These are phyloP conservation scores for Dicycla oo DNA, from an alignment of 2,888 invertebrate genomes.

Conservation along the genomic window DNA sequence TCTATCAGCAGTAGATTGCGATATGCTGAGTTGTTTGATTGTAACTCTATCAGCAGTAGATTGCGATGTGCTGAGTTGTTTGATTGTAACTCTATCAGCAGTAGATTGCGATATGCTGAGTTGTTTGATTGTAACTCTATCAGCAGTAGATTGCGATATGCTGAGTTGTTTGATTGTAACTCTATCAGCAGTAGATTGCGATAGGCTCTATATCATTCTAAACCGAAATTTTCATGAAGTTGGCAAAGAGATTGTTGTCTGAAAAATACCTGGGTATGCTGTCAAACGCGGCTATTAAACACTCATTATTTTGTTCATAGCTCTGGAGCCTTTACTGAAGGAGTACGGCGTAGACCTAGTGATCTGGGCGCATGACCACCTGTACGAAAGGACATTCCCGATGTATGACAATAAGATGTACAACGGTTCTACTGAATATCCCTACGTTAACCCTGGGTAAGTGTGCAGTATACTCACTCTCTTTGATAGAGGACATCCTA, in stretches of 20 bases:
- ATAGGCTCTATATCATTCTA: not conserved
- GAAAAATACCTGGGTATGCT: not conserved
- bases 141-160: not conserved
- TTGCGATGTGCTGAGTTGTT: too few species aligned
- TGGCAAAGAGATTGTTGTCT: too few species aligned
- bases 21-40: too few species aligned
- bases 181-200: not conserved
- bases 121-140: too few species aligned
- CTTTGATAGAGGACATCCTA: not conserved
- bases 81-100: too few species aligned
- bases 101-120: too few species aligned
- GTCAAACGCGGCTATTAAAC: not conserved
- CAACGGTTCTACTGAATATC: conserved; percentile 90
- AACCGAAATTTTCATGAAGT: not conserved
- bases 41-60: too few species aligned
- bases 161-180: too few species aligned
- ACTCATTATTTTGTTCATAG: conserved; percentile 66
- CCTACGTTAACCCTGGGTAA: conserved; percentile 90
- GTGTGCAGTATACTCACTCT: conserved; percentile 32
- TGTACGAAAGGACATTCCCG: conserved; percentile 98
- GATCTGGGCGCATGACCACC: conserved; percentile 99
- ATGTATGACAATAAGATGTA: conserved; percentile 95
- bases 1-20: too few species aligned
- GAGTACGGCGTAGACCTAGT: conserved; percentile 97
- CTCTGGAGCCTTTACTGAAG: conserved; percentile 96